phyloP scores from a whole-genome alignment of 2,113 vertebrate genomes.

The Phrynosoma platyrhinos region DNA sequence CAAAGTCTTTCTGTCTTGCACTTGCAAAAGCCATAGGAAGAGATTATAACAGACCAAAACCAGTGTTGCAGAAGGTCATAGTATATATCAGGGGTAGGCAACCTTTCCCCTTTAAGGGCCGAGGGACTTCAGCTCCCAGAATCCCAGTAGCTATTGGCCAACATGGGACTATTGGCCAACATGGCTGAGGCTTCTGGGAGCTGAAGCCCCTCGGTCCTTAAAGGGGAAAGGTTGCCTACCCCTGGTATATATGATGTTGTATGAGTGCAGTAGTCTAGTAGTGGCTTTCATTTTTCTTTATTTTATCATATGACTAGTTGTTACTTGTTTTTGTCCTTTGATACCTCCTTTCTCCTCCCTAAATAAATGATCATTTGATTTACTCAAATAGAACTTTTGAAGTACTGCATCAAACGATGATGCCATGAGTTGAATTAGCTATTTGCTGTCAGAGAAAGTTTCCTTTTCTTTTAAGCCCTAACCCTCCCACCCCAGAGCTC shows the following conservation, averaged over 20 bases:
- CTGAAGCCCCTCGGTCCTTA: too few species aligned
- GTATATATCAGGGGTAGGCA: too few species aligned
- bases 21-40: background rate
- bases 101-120: too few species aligned
- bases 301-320: background rate
- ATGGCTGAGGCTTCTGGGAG: too few species aligned
- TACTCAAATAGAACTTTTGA: background rate
- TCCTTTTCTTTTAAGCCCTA: background rate
- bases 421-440: background rate
- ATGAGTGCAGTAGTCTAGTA: background rate
- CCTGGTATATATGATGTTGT: background rate
- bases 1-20: background rate
- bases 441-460: background rate
- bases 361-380: background rate
- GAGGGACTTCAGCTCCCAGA: too few species aligned
- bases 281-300: background rate
- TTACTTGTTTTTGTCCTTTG: background rate
- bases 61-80: background rate
- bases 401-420: background rate
- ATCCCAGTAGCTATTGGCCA: too few species aligned
- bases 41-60: background rate
- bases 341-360: background rate
- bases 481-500: background rate
- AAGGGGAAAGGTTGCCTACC: too few species aligned
- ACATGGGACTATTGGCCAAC: too few species aligned